Evolutionary conservation across 2,888 invertebrate genomes (phyloP).

Genomic region (Archips xylosteana): DNA sequence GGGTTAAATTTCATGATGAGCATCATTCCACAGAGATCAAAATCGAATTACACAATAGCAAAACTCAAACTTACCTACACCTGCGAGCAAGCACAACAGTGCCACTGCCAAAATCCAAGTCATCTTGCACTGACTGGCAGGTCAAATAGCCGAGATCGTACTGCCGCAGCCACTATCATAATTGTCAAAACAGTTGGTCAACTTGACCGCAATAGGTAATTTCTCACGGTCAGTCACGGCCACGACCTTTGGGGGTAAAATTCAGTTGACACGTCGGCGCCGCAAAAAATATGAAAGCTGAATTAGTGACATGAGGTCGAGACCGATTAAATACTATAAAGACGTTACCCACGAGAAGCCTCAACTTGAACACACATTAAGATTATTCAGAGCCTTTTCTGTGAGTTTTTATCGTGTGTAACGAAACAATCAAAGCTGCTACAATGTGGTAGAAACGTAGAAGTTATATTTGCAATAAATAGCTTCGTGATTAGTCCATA

Average conservation of each 20-base stretch:
- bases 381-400: background rate
- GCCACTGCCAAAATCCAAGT: conserved; percentile 12
- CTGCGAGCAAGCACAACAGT: conserved; percentile 46
- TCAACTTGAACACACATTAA: no score
- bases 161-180: conserved; percentile 55
- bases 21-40: no score
- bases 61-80: conserved; percentile 55
- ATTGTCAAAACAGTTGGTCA: conserved; percentile 61
- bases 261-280: conserved; percentile 13
- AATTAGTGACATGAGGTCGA: conserved; percentile 1
- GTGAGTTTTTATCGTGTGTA: no score
- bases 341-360: background rate
- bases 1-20: no score
- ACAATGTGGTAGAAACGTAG: no score
- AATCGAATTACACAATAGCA: conserved; percentile 9
- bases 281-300: conserved; percentile 27
- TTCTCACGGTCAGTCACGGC: conserved; percentile 72
- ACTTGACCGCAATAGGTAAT: conserved; percentile 64
- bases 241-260: conserved; percentile 63
- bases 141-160: conserved; percentile 50
- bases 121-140: conserved; percentile 45
- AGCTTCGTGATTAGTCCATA: no score
- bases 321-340: background rate
- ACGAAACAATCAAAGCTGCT: no score
- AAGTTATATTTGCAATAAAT: no score